Percentiles rank a stretch among this genome's conserved stretches.
phyloP scores from a whole-genome alignment of 2,888 invertebrate genomes.

The Piscicola geometra region DNA sequence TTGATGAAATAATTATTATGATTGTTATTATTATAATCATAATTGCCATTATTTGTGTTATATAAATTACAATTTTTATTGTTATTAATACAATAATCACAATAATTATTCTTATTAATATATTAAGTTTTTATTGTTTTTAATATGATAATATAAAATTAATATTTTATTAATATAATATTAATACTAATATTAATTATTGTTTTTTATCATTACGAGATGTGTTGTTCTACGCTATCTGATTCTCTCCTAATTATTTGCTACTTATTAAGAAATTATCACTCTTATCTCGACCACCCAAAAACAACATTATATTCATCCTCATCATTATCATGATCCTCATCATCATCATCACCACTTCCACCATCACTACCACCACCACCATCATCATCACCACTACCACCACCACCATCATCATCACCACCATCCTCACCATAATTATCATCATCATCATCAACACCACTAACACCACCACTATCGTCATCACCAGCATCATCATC shows the following conservation, averaged over 20 bases:
- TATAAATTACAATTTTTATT: not conserved
- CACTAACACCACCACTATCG: constrained; percentile 22
- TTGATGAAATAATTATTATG: too few relatives aligned
- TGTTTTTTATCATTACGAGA: too few relatives aligned
- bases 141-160: too few relatives aligned
- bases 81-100: too few relatives aligned
- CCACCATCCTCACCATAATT: constrained; percentile 2
- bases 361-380: constrained; percentile 11
- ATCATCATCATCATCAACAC: constrained; percentile 13
- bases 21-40: not conserved
- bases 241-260: too few relatives aligned
- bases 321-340: not conserved
- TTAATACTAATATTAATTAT: too few relatives aligned
- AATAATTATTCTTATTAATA: too few relatives aligned
- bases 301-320: not conserved
- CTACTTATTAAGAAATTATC: too few relatives aligned
- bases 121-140: too few relatives aligned
- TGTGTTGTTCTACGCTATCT: too few relatives aligned
- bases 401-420: constrained; percentile 15
- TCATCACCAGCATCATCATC: constrained; percentile 30
- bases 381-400: constrained; percentile 10
- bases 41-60: not conserved
- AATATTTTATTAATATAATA: too few relatives aligned
- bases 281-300: constrained; percentile 4
- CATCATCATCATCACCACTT: constrained; percentile 11